A percentile compares a stretch with the other conserved stretches of the same genome.
Evolutionary conservation across 1,140 invertebrate species (phyloP).

Genomic region (Piezodorus guildinii): DNA sequence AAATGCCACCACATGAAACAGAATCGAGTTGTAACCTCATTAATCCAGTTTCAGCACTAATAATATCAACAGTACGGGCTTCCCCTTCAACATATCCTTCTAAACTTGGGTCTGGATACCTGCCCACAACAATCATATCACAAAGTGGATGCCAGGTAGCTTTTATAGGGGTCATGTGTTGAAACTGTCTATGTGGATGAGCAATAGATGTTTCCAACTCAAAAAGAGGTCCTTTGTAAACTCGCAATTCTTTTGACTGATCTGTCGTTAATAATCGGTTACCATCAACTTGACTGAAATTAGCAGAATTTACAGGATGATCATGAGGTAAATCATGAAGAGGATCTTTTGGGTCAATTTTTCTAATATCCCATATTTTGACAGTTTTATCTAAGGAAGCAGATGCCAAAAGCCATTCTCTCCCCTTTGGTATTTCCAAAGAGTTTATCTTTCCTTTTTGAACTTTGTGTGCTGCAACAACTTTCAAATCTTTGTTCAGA

Average conservation of each 20-base stretch:
- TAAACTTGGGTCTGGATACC: constrained; percentile 23
- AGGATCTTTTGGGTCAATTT: neutral
- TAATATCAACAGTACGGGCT: constrained; percentile 18
- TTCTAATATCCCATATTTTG: constrained; percentile 25
- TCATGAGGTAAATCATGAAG: constrained; percentile 18
- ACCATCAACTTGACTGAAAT: constrained; percentile 24
- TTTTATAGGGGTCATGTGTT: constrained; percentile 27
- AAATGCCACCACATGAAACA: constrained; percentile 5
- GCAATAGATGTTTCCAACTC: constrained; percentile 20
- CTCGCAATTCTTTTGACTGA: constrained; percentile 21
- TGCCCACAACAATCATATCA: constrained; percentile 25
- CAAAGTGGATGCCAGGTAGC: constrained; percentile 26
- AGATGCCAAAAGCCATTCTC: constrained; percentile 19
- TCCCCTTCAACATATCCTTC: neutral
- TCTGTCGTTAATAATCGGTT: constrained; percentile 25
- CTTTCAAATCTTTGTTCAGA: constrained; percentile 19
- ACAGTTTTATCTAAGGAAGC: constrained; percentile 23
- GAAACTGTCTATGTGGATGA: constrained; percentile 27
- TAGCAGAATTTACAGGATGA: constrained; percentile 18
- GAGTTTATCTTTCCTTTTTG: constrained; percentile 21
- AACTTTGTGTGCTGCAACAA: constrained; percentile 7
- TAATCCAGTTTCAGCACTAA: constrained; percentile 17
- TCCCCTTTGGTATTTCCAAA: constrained; percentile 16
- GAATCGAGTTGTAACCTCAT: constrained; percentile 8
- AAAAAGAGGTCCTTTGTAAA: constrained; percentile 22